Evolutionary conservation across 1,140 invertebrate species (phyloP), one percentile per base, ranked within the genome.

Genomic region (Meloidogyne floridensis): DNA sequence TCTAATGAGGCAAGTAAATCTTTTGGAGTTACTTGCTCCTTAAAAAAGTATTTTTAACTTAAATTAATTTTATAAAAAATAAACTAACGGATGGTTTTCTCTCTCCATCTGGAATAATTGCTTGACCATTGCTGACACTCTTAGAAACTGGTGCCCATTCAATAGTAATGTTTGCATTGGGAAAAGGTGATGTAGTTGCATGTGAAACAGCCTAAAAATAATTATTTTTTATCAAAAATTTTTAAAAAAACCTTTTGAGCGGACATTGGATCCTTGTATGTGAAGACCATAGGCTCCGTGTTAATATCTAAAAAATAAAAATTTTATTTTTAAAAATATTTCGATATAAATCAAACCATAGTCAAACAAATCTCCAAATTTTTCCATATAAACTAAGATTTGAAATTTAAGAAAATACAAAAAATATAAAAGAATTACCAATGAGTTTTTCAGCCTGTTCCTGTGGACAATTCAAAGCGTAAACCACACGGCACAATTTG

Each of bases 81-180:
- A 70, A 72, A 54, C 73, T n/a, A 43, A 69, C 71, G 5, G 81
- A 79, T 32, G 77, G 81, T 15, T 82, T 82, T 10, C 81, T 54
- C 56, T 82, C 81, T 32, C 71, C 74, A 69, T 82, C 81, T 15
- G 81, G 81, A 32, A 82, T 74, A 47, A 82, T 75, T 51, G 43
- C 43, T 18, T 80, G 15, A 56, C 43, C 43, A 4, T 47, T 73
- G 5, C 71, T 54, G 9, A 54, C 71, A 13, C 81, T 75, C 42
- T 75, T 65, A 47, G 81, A 80, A n/a, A 82, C 80, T n/a, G 81
- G 81, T 15, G 81, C 81, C 81, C 81, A 82, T 43, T 83, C 81
- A 20, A 82, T 75, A 6, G 20, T 56, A 15, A 82, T 42, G 53
- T 83, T 82, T 10, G 47, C 56, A 43, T 54, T 42, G 11, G 47